These are phyloP conservation scores for Paracyclopina nana DNA, from an alignment of 1,140 invertebrate species.

Conservation along the genomic window DNA sequence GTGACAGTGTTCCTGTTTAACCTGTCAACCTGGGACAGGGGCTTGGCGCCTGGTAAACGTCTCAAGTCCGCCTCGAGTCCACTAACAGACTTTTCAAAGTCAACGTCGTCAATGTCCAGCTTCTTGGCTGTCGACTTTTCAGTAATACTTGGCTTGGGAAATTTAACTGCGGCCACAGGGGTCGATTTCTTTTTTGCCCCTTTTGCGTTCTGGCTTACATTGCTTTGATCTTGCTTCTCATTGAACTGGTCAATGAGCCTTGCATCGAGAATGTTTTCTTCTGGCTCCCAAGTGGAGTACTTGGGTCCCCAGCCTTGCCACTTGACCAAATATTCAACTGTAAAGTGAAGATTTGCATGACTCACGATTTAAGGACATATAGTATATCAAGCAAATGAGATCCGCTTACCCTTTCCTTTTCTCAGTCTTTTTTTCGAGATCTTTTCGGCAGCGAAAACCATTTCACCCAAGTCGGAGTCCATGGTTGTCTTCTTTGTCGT, in stretches of 20 bases:
- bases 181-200: not conserved
- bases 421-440: slow-evolving; percentile 13
- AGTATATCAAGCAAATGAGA: no score
- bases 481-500: no score
- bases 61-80: not conserved
- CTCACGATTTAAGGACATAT: no score
- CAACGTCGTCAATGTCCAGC: no score
- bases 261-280: slow-evolving; percentile 15
- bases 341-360: no score
- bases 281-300: slow-evolving; percentile 16
- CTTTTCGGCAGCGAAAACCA: slow-evolving; percentile 15
- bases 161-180: no score
- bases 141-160: no score
- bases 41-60: not conserved
- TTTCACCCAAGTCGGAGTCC: slow-evolving; percentile 5
- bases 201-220: not conserved
- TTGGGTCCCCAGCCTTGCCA: slow-evolving; percentile 16
- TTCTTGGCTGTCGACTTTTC: no score
- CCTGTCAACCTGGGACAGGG: not conserved
- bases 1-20: not conserved
- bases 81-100: no score
- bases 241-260: slow-evolving; percentile 15
- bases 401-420: slow-evolving; percentile 6
- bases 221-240: not conserved
- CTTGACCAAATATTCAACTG: slow-evolving; percentile 15